phyloP scores from a whole-genome alignment of 2,797 vertebrate species.

The Varecia variegata region DNA sequence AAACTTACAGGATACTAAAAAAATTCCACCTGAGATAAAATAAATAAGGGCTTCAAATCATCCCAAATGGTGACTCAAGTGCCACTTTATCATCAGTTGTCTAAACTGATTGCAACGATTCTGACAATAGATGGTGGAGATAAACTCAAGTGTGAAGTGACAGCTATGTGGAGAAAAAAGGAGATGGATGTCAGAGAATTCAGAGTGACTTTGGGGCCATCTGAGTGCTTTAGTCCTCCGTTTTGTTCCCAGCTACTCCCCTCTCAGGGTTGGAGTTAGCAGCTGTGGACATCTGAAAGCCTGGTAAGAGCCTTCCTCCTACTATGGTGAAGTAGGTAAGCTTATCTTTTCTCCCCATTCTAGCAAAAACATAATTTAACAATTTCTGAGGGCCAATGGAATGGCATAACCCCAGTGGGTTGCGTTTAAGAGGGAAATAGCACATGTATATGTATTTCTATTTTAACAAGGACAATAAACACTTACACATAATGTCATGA shows the following conservation, averaged over 20 bases:
- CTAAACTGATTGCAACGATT: conserved; percentile 48
- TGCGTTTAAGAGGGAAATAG: neutral
- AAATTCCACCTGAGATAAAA: conserved; percentile 7
- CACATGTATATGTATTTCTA: neutral
- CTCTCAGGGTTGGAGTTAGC: neutral
- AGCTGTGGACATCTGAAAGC: neutral
- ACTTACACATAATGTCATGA: conserved; percentile 37
- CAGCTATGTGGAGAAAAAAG: neutral
- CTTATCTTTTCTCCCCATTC: neutral
- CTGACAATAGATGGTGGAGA: conserved; percentile 41
- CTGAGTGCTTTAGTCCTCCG: neutral
- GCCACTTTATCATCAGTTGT: conserved; percentile 45
- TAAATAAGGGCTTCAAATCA: conserved; percentile 38
- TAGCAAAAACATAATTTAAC: neutral
- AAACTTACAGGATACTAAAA: neutral
- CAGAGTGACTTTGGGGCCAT: neutral
- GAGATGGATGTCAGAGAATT: conserved; percentile 13
- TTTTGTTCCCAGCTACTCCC: neutral
- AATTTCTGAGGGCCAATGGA: neutral
- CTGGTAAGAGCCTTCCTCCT: neutral
- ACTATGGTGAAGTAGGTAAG: neutral
- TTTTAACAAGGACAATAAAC: conserved; percentile 56
- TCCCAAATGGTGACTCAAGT: conserved; percentile 35
- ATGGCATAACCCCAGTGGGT: neutral
- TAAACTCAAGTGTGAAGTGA: conserved; percentile 14